Evolutionary conservation across 2,797 vertebrate genomes (phyloP), one percentile per base, ranked within the genome.

Genomic region (Bovichtus diacanthus): DNA sequence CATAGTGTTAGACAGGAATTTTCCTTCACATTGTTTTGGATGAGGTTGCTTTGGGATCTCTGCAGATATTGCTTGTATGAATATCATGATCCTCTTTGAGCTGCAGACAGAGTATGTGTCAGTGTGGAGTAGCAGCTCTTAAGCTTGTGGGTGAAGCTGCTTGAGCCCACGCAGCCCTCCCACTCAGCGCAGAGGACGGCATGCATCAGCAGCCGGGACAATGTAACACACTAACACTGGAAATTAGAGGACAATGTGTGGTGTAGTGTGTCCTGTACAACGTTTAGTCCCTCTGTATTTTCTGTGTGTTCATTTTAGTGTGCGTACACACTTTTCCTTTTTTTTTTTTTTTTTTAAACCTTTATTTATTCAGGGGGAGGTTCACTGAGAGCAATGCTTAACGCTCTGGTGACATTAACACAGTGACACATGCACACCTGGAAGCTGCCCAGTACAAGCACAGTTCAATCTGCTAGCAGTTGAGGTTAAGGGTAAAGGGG

Each of bases 111-210:
- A 66, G 58, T 51, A 5, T 12, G 23, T 62, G 38, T 43, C 67
- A 53, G 82, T 1, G 67, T 65, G 74, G 73, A 69, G 78, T 12
- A 55, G 71, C 47, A 60, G 76, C 76, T 80, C 49, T 16, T 8
- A 55, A 86, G 78, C 62, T 44, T 23, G 78, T 73, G 82, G 87
- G 79, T 55, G 88, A 81, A 82, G 78, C 80, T 53, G 53, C 79
- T 79, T 3, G 2, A 80, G 77, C 89, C 89, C 78, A 90, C 87
- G 23, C 87, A 72, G 50, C 29, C 39, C 87, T 83, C 88, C 87
- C 78, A 88, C 85, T 78, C 64, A 38, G 58, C 39, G 13, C 75
- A 74, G 70, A 79, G 80, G 66, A 80, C 23, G 10, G 59, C 49
- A 12, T 10, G 34, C 71, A 79, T 74, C 75, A 53, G 79, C 75